Evolutionary conservation across 2,797 vertebrate species (phyloP), one percentile per base, ranked within the genome.

Genomic region (Psittacula echo): DNA sequence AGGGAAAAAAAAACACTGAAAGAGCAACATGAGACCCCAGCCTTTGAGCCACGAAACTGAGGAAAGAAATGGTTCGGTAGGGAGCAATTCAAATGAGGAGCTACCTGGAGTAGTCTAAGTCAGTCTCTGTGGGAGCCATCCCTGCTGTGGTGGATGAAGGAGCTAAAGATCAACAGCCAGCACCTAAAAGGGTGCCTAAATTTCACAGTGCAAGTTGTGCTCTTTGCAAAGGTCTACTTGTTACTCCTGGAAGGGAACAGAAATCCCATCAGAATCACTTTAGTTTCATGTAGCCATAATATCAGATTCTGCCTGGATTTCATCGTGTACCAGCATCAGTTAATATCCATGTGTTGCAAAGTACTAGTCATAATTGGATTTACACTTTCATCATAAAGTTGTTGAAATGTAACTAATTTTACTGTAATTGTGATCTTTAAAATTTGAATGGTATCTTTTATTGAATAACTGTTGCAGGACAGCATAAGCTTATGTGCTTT

Each of bases 351-450:
- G 67, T 87, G 30, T 74, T 94, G 85, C 93, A 91, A 96, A 92
- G 30, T 75, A 64, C 91, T 86, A 84, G 65, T 77, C 26, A 61
- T 88, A 89, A 94, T 62, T 94, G 58, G 78, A 93, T 91, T 95
- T 95, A 94, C 7, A 32, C 22, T 85, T 74, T 89, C 77, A 71
- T 94, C 37, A 72, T 82, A 77, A 91, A 92, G 75, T 61, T 90
- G 44, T 93, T 96, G 85, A 90, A 78, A 95, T 51, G 50, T 78
- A 81, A 94, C 81, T 95, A 79, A 84, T 94, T 92, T 97, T 92
- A 90, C 42, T 34, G 54, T 66, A 95, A 92, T 74, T 79, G 44
- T 68, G 60, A 89, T 95, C 71, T 95, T 95, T 92, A 95, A 96
- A 94, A 93, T 84, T 65, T 70, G 87, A 72, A 77, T 54, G 24